Evolutionary conservation across 2,113 vertebrate genomes (phyloP), one percentile per base, ranked within the genome.

Genomic region (Syngnathus floridae): DNA sequence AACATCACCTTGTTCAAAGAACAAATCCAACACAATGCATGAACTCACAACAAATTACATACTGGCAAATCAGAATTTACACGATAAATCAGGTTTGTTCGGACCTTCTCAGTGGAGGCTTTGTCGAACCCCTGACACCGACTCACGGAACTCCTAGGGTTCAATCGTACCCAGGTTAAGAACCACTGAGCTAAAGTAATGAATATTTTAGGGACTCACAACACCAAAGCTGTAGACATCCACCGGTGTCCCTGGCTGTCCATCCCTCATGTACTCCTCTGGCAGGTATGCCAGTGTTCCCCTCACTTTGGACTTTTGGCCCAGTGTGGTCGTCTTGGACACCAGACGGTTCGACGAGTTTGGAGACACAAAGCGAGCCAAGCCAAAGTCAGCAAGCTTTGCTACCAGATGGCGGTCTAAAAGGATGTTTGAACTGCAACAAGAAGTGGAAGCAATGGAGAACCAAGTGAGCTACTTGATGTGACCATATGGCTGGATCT

Each of bases 211-310:
- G 17, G 35, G 36, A 26, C 64, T 65, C 64, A 65, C 95, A 93
- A 96, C 95, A 58, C 95, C 94, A 1, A 94, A 95, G 86, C 95
- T 94, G 88, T 91, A 96, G 56, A 93, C 90, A 21, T 96, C 95
- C 0, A 93, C 88, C 2, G 87, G 87, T 7, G 91, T 80, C 0
- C 91, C 86, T 65, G 94, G 90, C 66, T 88, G 78, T 11, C 93
- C 90, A 0, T 85, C 88, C 78, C 91, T 90, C 65, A 94, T 68
- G 4, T 94, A 95, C n/a, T 95, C 94, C 0, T 91, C 88, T 0
- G 95, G 95, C 13, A 95, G 88, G 74, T 95, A 96, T 0, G 94
- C 94, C 66, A 94, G 77, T 0, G 95, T 95, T 56, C 94, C 95
- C 0, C 88, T 86, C 26, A 95, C 85, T 0, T 89, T 92, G 21